Conservation (phyloP, 2,888 invertebrate genomes). For the Euplexia lucipara region DNA sequence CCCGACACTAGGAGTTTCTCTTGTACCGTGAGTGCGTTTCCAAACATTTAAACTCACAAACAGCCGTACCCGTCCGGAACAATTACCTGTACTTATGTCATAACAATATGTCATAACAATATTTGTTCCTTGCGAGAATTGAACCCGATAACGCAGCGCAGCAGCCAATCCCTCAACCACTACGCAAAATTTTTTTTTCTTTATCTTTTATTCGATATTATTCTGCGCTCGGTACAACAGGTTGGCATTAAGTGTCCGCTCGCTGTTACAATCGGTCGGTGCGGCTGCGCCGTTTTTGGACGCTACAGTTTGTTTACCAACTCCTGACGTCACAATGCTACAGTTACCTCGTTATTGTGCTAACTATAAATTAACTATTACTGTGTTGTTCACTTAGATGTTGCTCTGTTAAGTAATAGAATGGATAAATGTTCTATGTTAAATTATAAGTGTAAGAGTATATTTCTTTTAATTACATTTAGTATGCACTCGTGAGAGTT, state of each 20-base stretch:
- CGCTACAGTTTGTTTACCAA: constrained; percentile 75
- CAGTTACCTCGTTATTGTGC: constrained; percentile 74
- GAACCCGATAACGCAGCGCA: too few species aligned
- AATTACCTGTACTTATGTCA: too few species aligned
- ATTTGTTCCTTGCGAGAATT: too few species aligned
- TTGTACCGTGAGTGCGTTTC: too few species aligned
- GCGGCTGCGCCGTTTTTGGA: constrained; percentile 80
- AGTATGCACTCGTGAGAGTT: too few species aligned
- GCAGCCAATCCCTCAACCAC: too few species aligned
- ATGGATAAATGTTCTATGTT: not conserved
- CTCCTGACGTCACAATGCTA: constrained; percentile 80
- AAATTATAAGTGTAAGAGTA: not conserved
- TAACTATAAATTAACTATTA: constrained; percentile 70
- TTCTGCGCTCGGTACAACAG: constrained; percentile 55
- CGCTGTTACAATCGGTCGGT: constrained; percentile 67
- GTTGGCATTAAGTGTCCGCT: constrained; percentile 66
- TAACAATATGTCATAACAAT: too few species aligned
- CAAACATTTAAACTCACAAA: too few species aligned
- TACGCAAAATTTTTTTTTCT: too few species aligned
- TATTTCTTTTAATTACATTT: not conserved
- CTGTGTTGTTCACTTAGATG: constrained; percentile 44
- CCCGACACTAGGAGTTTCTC: too few species aligned
- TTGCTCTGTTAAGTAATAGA: constrained; percentile 22
- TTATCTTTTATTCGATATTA: not conserved
- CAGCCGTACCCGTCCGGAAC: too few species aligned